These are phyloP conservation scores for Troides oblongomaculatus DNA, from an alignment of 2,888 invertebrate species.

Conservation along the genomic window DNA sequence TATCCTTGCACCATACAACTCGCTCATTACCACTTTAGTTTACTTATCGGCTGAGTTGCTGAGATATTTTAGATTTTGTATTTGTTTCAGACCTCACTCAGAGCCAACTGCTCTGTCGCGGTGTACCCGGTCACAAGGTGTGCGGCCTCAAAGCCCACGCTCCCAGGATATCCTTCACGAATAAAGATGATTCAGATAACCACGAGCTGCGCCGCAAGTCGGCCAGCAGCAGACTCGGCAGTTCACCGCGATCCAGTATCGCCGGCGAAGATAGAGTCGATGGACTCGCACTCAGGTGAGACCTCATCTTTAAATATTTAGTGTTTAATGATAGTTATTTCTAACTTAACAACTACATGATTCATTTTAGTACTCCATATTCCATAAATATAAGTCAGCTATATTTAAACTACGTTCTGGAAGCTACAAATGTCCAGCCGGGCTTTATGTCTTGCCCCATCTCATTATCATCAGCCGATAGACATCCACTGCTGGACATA, in stretches of 20 bases:
- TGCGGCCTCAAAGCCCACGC: conserved; percentile 67
- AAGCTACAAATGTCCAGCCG: no score
- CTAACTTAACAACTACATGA: no score
- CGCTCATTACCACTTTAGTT: neutral
- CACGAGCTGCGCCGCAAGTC: conserved; percentile 68
- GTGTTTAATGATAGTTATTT: neutral
- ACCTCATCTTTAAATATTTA: conserved; percentile 2
- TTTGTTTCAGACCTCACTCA: conserved; percentile 61
- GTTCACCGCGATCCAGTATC: conserved; percentile 71
- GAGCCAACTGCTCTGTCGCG: conserved; percentile 70
- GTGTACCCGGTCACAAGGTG: conserved; percentile 67
- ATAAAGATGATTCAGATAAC: conserved; percentile 60
- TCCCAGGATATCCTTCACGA: conserved; percentile 70
- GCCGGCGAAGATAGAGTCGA: conserved; percentile 72
- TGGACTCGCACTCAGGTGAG: conserved; percentile 82
- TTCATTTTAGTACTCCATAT: no score
- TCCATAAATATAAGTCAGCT: no score
- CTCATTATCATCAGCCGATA: no score
- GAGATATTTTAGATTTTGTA: neutral
- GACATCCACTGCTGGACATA: no score
- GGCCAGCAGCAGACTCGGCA: conserved; percentile 69
- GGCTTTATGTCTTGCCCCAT: no score
- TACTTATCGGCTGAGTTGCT: neutral
- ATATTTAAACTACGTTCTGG: no score
- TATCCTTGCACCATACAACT: no score